Evolutionary conservation across 2,797 vertebrate genomes (phyloP).

Genomic region (Zonotrichia albicollis): DNA sequence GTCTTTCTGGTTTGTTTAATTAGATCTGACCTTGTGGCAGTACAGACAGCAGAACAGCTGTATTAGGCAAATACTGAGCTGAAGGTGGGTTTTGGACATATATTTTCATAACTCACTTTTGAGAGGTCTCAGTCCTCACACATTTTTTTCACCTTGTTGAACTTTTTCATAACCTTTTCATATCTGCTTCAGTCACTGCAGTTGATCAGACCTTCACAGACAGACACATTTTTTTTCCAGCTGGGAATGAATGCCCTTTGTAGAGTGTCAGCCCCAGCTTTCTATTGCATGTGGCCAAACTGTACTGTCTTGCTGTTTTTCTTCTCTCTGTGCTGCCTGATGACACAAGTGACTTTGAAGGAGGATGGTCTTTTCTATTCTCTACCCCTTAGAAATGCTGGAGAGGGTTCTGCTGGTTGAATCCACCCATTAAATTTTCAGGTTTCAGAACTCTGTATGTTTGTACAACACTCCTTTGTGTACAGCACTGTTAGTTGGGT

Average conservation of each 20-base stretch:
- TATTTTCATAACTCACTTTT: neutral
- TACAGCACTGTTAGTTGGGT: neutral
- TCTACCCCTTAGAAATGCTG: neutral
- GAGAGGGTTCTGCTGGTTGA: neutral
- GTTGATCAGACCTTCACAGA: neutral
- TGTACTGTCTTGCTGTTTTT: neutral
- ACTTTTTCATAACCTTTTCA: neutral
- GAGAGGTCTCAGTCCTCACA: neutral
- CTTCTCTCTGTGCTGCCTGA: neutral
- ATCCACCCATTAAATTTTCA: neutral
- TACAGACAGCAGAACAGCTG: neutral
- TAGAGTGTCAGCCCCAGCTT: neutral
- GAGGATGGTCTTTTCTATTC: neutral
- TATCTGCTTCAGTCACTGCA: neutral
- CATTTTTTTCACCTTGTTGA: neutral
- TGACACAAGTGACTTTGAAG: neutral
- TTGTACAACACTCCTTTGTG: neutral
- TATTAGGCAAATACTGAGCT: neutral
- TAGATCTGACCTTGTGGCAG: neutral
- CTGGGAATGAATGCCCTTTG: neutral
- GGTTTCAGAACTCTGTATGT: neutral
- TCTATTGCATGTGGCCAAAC: neutral
- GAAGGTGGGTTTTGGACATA: neutral
- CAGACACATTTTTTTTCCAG: neutral
- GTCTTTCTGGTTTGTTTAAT: constrained; percentile 10